Base-by-base conservation (phyloP, 2,888 invertebrate genomes). In the Agrochola circellaris region DNA sequence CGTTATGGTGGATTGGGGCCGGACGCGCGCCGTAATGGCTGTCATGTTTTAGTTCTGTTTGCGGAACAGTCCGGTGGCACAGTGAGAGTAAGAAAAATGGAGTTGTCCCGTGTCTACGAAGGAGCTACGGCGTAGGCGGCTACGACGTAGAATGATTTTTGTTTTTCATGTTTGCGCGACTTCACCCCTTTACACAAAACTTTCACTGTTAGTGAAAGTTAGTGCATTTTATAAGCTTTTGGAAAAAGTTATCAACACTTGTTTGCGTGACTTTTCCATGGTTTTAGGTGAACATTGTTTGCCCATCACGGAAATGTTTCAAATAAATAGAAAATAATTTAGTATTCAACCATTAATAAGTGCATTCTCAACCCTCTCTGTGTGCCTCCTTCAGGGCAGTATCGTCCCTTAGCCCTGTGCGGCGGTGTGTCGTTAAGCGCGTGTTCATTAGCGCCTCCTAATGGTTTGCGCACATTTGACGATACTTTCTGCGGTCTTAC, bases 11-110 rank as follows among this genome's bases (percentile, higher is more conserved):
- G 78, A 73, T 70, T 65, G 42, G 80, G 79, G 77, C 79, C 76
- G 81, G 80, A 86, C 75, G 65, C 67, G 66, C 66, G 60, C 67
- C 48, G 62, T 85, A 88, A 89, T 83, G 87, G 79, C 66, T 79
- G 79, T 80, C 82, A 78, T 87, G 87, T 84, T 87, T 85, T 80
- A 85, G 75, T 84, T 82, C 81, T 82, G 81, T 89, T 82, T 79
- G 73, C 72, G 20, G 48, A 68, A 64, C 20, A 61, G 34, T 34
- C 58, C 13, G 54, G 58, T 70, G 61, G 42, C 67, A 83, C 79
- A 78, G 15, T 56, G 66, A 64, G 66, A 34, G 15, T 54, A 30
- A 23, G 4, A 38, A 61, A n/a, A 60, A 26, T 58, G 15, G 2
- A 23, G 17, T 38, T 42, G 15, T 54, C 38, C n/a, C 34, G 11